Evolutionary conservation across 2,113 vertebrate species (phyloP), one percentile per base, ranked within the genome.

Genomic region (Tor tambroides): DNA sequence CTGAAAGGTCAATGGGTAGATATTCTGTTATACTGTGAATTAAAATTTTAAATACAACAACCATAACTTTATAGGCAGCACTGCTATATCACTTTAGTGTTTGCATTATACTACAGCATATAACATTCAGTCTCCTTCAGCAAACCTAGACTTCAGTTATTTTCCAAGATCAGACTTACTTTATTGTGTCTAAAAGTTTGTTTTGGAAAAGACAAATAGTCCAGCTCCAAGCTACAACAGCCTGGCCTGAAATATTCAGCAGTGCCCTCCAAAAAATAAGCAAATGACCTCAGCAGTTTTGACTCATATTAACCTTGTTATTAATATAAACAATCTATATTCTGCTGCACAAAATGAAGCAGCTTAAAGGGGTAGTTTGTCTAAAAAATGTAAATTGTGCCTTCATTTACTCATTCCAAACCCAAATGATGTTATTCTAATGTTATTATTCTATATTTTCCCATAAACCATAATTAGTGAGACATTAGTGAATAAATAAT

Each of bases 201-300:
- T 80, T 61, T 61, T 14, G 77, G 49, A 56, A 59, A 80, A 80
- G 30, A 38, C 32, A 80, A 38, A 80, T 35, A 80, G 54, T 61
- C 30, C 77, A 80, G 30, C 77, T 79, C 51, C 77, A 59, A 61
- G 32, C 77, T 80, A 59, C 77, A 38, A 17, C 49, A 56, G 49
- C 17, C 49, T 32, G 28, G 32, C 21, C 32, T 61, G 32, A 41
- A 80, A 80, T 80, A 82, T 80, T 65, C 56, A 35, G 54, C 35
- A 59, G 41, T 63, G 32, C 76, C 38, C 63, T 77, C 17, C 26
- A 76, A 78, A 85, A 78, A 51, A 78, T 78, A 85, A 85, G 17
- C 75, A 59, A 32, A 26, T 80, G 54, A 26, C 21, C 78, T 80
- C 30, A 61, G 78, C 78, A 80, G 11, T 80, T 80, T 80, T 35